A percentile compares a stretch with the other conserved stretches of the same genome.
Evolutionary conservation across 2,888 invertebrate species (phyloP).

Genomic region (Watsonalla binaria): DNA sequence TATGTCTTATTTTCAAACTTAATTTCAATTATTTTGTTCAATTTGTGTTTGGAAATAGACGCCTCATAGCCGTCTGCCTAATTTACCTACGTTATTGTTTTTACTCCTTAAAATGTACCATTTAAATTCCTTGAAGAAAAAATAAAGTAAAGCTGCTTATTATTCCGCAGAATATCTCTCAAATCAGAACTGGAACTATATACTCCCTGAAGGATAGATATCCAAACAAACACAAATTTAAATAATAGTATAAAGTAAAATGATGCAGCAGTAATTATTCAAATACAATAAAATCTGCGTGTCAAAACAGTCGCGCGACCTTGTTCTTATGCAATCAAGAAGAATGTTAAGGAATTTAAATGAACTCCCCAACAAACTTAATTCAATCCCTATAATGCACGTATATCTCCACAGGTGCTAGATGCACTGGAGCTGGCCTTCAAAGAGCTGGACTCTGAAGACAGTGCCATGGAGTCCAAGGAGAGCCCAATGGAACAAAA

Average conservation of each 20-base stretch:
- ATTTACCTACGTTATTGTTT: not conserved
- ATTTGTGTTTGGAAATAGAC: no score
- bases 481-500: slow-evolving; percentile 33
- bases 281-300: not conserved
- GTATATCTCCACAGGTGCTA: slow-evolving; percentile 68
- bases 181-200: no score
- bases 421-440: slow-evolving; percentile 82
- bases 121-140: not conserved
- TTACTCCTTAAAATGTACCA: not conserved
- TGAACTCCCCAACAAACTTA: slow-evolving; percentile 4
- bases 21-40: no score
- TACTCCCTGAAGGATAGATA: no score
- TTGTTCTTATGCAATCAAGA: not conserved
- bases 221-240: no score
- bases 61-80: not conserved
- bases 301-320: not conserved
- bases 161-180: no score
- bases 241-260: no score
- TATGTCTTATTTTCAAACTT: no score
- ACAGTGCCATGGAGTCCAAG: slow-evolving; percentile 50
- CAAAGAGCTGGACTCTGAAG: slow-evolving; percentile 80
- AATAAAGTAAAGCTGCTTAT: no score
- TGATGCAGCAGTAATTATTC: not conserved
- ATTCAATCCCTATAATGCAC: slow-evolving; percentile 3
- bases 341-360: not conserved